Evolutionary conservation across 1,140 invertebrate species (phyloP), one percentile per base, ranked within the genome.

Genomic region (honey bee (Apis mellifera)): DNA sequence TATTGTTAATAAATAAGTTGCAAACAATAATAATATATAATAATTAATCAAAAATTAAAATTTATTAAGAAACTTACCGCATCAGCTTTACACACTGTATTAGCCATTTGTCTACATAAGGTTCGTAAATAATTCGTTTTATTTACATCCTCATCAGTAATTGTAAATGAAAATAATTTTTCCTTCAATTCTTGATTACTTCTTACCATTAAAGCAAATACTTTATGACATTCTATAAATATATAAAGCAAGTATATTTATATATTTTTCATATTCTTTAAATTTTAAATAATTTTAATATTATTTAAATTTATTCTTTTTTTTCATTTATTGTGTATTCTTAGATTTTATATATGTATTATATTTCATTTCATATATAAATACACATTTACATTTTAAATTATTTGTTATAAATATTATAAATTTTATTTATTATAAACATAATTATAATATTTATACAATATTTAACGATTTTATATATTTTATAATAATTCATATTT

Each of bases 71-170:
- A 60, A 95, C 96, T 95, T 94, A 97, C 97, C 86, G 97, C 96
- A 95, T 98, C 97, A 84, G 97, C 96, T 93, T 97, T 96, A 93
- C 97, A 97, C 85, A 97, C 96, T 81, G 97, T 97, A 90, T 97
- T 97, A n/a, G 97, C 97, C 95, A 98, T 97, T 93, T 98, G 97
- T 89, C 97, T 95, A 91, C 97, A 98, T 55, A 99, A 94, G 71
- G 95, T 96, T 84, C 96, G 96, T 75, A 99, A 95, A 92, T 98
- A 98, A 85, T 96, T 95, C 26, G 95, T 94, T 93, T 99, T 99
- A 91, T 97, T 96, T 57, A 96, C 95, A 71, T 97, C 96, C 79
- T 97, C 97, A 86, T 97, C 96, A 12, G 95, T 95, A 88, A 98
- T 96, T 86, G 96, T 96, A 92, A 99, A 99, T 17, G 97, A 97